Conservation (phyloP, 2,113 vertebrate genomes). For the Ursus arctos region DNA sequence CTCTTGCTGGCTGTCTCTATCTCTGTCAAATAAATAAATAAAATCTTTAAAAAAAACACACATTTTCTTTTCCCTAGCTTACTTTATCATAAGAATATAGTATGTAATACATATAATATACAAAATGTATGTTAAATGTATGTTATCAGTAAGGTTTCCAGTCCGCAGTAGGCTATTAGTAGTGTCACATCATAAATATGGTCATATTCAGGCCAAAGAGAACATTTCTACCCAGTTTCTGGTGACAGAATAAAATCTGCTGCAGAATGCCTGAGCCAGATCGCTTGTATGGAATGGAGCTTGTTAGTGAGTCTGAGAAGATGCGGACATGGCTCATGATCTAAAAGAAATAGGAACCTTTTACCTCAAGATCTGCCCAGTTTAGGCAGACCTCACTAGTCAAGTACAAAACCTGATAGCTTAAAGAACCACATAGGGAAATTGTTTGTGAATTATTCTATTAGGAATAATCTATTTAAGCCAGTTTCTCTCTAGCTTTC, state of each 20-base stretch:
- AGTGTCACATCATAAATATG: not conserved
- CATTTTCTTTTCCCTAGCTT: not conserved
- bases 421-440: not conserved
- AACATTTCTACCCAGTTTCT: not conserved
- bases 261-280: not conserved
- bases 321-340: not conserved
- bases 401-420: not conserved
- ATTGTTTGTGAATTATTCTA: not conserved
- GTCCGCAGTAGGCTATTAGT: not conserved
- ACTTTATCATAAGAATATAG: not conserved
- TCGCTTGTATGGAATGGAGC: not conserved
- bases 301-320: not conserved
- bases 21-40: too few relatives aligned
- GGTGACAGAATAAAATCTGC: not conserved
- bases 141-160: not conserved
- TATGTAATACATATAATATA: not conserved
- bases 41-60: not conserved
- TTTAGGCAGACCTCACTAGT: not conserved
- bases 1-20: too few relatives aligned
- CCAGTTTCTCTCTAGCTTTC: not conserved
- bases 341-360: not conserved
- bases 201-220: not conserved
- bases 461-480: slow-evolving; percentile 26
- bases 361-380: not conserved
- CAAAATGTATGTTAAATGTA: not conserved